A percentile compares a stretch with the other conserved stretches of the same genome.
Conservation (phyloP, 1,140 invertebrate genomes). For the Alviniconcha marisindica region DNA sequence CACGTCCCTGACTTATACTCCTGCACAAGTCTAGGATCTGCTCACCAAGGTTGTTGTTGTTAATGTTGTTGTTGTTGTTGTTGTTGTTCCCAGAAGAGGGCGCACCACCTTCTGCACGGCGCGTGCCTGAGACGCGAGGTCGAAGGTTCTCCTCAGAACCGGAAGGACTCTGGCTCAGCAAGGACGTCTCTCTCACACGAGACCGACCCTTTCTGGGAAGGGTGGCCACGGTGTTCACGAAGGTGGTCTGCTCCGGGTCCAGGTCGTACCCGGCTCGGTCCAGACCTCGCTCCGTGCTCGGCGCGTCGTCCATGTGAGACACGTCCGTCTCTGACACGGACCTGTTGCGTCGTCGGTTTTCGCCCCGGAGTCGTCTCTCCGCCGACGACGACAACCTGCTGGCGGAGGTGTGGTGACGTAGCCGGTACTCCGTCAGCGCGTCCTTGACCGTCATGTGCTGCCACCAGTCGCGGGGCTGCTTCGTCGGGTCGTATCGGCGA, state of each 20-base stretch:
- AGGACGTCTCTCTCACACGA: background rate
- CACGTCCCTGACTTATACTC: background rate
- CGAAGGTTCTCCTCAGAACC: too few relatives aligned
- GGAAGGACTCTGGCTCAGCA: background rate
- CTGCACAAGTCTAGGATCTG: conserved; percentile 30
- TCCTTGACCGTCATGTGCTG: conserved; percentile 52
- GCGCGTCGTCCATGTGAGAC: background rate
- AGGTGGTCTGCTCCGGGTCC: background rate
- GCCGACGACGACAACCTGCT: background rate
- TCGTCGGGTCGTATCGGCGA: conserved; percentile 35
- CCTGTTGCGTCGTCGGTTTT: background rate
- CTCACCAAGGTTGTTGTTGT: background rate
- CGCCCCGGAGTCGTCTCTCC: background rate
- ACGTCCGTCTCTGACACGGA: conserved; percentile 18
- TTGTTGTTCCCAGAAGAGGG: background rate
- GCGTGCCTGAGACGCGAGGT: too few relatives aligned
- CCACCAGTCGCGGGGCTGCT: conserved; percentile 46
- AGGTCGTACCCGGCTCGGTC: background rate
- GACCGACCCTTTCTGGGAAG: background rate
- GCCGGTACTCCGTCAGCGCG: conserved; percentile 40
- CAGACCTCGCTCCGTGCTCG: background rate
- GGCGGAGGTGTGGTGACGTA: background rate
- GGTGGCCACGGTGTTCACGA: conserved; percentile 8
- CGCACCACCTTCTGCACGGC: background rate
- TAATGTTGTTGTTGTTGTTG: conserved; percentile 6